A percentile compares a stretch with the other conserved stretches of the same genome.
These are phyloP conservation scores for Acipenser oxyrinchus DNA, from an alignment of 2,797 vertebrate genomes.

Conservation along the genomic window DNA sequence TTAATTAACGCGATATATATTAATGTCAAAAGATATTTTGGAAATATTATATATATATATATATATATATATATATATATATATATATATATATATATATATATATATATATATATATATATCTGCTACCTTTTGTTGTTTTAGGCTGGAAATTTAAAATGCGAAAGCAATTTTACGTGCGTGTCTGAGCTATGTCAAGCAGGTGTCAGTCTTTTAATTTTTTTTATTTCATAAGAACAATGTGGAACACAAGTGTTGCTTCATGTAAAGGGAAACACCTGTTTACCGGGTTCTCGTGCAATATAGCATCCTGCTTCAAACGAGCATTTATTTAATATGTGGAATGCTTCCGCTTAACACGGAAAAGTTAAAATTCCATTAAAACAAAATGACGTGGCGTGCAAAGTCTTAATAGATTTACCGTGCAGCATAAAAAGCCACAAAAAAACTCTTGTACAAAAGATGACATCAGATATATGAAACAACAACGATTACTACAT, in stretches of 20 bases:
- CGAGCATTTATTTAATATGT: conserved; percentile 27
- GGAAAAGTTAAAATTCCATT: conserved; percentile 14
- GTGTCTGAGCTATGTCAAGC: conserved; percentile 11
- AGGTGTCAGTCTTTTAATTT: conserved; percentile 23
- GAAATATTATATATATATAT: too few relatives aligned
- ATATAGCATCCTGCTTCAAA: conserved; percentile 48
- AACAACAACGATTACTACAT: too few relatives aligned
- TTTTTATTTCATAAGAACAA: conserved; percentile 29
- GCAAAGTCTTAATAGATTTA: too few relatives aligned
- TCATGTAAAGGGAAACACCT: conserved; percentile 56
- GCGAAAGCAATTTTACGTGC: background rate
- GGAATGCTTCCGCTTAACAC: conserved; percentile 34
- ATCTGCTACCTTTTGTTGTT: too few relatives aligned
- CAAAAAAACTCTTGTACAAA: conserved; percentile 22
- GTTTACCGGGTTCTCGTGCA: conserved; percentile 53
- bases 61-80: too few relatives aligned
- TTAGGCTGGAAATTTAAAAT: too few relatives aligned
- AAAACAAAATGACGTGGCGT: background rate
- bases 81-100: too few relatives aligned
- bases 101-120: too few relatives aligned
- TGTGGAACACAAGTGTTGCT: conserved; percentile 22
- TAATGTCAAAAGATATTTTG: too few relatives aligned
- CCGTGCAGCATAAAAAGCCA: background rate
- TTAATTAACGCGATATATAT: too few relatives aligned
- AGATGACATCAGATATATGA: conserved; percentile 18